Conservation (phyloP, 2,797 vertebrate genomes). For the Halcyon smyrnensis region DNA sequence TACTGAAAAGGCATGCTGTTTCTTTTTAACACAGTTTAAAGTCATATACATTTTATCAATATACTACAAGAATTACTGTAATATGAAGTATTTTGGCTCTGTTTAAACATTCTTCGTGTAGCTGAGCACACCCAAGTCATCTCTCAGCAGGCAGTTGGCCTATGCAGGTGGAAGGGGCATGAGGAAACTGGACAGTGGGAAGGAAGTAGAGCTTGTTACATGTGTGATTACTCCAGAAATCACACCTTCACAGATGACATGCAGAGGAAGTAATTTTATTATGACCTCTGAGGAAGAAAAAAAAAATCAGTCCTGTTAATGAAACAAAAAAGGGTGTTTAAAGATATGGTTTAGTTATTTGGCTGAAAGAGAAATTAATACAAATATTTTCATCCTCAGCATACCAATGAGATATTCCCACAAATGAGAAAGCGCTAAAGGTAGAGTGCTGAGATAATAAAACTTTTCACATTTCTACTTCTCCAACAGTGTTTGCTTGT, state of each 20-base stretch:
- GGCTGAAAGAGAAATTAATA: neutral
- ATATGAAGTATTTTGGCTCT: neutral
- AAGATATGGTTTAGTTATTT: neutral
- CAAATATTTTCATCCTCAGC: neutral
- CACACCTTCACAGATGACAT: neutral
- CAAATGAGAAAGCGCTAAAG: neutral
- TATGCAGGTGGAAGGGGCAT: accelerated
- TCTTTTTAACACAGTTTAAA: neutral
- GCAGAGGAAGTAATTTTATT: neutral
- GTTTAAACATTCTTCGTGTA: neutral
- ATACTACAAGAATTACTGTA: neutral
- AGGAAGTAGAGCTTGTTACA: neutral
- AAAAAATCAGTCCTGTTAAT: neutral
- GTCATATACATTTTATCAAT: neutral
- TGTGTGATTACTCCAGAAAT: neutral
- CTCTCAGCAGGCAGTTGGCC: neutral
- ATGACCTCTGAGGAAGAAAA: neutral
- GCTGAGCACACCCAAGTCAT: neutral
- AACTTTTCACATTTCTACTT: neutral
- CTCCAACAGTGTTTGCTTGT: neutral
- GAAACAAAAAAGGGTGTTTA: neutral
- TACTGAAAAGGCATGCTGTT: neutral
- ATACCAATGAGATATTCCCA: neutral
- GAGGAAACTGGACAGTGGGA: neutral
- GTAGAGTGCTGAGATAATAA: neutral